A percentile compares a stretch with the other conserved stretches of the same genome.
These are phyloP conservation scores for Cottus gobio DNA, from an alignment of 2,113 vertebrate genomes.

Conservation along the genomic window DNA sequence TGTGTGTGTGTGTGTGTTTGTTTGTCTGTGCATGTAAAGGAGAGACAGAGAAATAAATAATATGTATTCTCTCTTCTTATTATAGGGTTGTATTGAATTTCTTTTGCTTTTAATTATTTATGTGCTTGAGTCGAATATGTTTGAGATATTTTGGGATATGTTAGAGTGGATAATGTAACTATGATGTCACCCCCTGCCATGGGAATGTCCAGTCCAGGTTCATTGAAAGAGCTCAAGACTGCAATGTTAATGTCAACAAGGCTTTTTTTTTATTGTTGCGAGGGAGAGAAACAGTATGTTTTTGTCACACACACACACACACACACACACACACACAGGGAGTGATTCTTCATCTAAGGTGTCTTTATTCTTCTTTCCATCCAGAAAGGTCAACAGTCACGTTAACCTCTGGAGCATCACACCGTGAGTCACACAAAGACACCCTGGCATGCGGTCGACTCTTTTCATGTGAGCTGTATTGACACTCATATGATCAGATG, in stretches of 20 bases:
- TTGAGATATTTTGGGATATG: neutral
- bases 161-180: neutral
- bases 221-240: slow-evolving; percentile 4
- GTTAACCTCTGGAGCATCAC: neutral
- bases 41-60: neutral
- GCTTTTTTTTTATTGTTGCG: neutral
- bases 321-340: neutral
- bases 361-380: neutral
- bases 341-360: neutral
- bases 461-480: neutral
- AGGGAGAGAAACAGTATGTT: neutral
- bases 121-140: neutral
- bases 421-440: neutral
- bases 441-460: neutral
- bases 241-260: neutral
- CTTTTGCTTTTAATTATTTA: neutral
- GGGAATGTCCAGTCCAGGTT: neutral
- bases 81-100: neutral
- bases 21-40: neutral
- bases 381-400: slow-evolving; percentile 9
- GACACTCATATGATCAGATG: neutral
- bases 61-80: neutral
- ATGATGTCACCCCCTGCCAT: neutral
- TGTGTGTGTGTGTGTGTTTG: neutral
- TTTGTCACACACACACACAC: neutral